Conservation (phyloP, 1,140 invertebrate species). For the Lutraria rhynchaena region DNA sequence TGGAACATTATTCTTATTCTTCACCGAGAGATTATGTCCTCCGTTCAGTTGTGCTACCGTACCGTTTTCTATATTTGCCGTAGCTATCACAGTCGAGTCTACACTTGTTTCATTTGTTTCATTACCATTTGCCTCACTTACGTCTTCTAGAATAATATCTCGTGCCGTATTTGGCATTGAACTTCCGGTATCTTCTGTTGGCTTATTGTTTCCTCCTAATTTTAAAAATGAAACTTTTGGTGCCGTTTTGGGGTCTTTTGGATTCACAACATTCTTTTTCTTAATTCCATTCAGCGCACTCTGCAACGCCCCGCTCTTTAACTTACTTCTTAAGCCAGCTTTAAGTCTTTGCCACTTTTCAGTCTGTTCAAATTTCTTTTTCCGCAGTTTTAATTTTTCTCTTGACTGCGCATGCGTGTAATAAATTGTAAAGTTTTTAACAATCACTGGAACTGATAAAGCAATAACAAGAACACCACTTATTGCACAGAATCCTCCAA, state of each 20-base stretch:
- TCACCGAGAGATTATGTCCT: not conserved
- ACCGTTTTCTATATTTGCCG: not conserved
- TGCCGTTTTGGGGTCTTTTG: not conserved
- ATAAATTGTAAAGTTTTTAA: constrained; percentile 78
- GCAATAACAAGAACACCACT: constrained; percentile 76
- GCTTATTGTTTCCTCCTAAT: constrained; percentile 9
- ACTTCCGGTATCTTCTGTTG: not conserved
- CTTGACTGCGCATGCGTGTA: constrained; percentile 72
- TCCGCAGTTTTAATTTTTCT: constrained; percentile 66
- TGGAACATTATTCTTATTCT: not conserved
- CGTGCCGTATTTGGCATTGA: constrained; percentile 25
- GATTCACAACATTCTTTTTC: constrained; percentile 9
- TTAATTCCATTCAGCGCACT: constrained; percentile 36
- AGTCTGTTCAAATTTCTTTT: constrained; percentile 62
- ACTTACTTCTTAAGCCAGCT: constrained; percentile 31
- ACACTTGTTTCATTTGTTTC: constrained; percentile 14
- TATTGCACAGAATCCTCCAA: constrained; percentile 75
- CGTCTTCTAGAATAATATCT: constrained; percentile 36
- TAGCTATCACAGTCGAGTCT: constrained; percentile 36
- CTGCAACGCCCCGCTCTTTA: constrained; percentile 46
- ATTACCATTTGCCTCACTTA: constrained; percentile 9
- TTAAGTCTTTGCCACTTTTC: constrained; percentile 57
- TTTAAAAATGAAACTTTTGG: constrained; percentile 29
- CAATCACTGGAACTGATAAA: constrained; percentile 77
- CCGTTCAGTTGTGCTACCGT: not conserved